phyloP scores from a whole-genome alignment of 2,888 invertebrate genomes.

The Ornithoptera alexandrae region DNA sequence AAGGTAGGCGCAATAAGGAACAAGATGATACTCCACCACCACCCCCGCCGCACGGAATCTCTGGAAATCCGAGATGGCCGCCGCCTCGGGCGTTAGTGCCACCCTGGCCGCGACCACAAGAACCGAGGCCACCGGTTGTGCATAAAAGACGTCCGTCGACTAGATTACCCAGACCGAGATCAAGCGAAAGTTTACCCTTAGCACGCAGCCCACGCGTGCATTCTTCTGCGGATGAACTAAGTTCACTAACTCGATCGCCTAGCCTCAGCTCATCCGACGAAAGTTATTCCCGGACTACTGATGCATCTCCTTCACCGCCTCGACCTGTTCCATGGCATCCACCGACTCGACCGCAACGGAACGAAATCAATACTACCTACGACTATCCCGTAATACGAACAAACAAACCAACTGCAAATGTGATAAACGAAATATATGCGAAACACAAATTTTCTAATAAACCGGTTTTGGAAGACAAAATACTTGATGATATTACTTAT shows the following conservation, averaged over 20 bases:
- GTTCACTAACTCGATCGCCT: conserved; percentile 89
- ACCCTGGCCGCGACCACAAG: conserved; percentile 82
- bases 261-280: conserved; percentile 92
- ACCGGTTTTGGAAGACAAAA: conserved; percentile 66
- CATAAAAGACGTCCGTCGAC: conserved; percentile 67
- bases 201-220: conserved; percentile 82
- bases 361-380: conserved; percentile 76
- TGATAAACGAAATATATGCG: conserved; percentile 65
- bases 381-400: conserved; percentile 82
- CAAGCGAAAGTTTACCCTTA: conserved; percentile 83
- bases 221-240: conserved; percentile 91
- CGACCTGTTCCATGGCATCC: conserved; percentile 78
- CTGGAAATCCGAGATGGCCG: conserved; percentile 65
- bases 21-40: conserved; percentile 78
- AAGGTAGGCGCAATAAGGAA: conserved; percentile 68
- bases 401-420: conserved; percentile 57
- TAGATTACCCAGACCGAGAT: conserved; percentile 82
- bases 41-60: conserved; percentile 79
- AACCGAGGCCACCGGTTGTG: conserved; percentile 60
- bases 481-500: conserved; percentile 60
- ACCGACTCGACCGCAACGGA: conserved; percentile 65
- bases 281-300: conserved; percentile 90
- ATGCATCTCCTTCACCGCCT: conserved; percentile 82
- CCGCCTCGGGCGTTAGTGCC: conserved; percentile 79
- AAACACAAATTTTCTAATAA: conserved; percentile 69